Conservation (phyloP, 1,140 invertebrate species). For the Heterodera schachtii region DNA sequence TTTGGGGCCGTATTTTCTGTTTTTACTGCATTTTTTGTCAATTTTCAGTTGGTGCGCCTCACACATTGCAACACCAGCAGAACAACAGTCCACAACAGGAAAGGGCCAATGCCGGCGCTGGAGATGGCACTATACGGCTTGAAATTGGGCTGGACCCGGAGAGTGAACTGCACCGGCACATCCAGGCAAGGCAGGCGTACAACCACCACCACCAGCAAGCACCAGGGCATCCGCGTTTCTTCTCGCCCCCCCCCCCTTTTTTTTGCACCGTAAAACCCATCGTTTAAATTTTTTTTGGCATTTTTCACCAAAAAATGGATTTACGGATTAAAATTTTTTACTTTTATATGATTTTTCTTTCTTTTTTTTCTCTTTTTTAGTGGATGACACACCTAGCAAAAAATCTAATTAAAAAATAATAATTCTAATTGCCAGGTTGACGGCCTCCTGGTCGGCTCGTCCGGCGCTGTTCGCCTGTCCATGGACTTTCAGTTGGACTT, state of each 20-base stretch:
- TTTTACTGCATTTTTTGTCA: too few species aligned
- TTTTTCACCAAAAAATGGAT: too few species aligned
- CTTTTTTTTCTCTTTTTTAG: too few species aligned
- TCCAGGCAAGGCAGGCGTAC: constrained; percentile 18
- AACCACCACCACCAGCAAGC: too few species aligned
- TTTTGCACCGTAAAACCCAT: too few species aligned
- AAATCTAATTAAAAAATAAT: neutral
- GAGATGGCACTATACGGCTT: neutral
- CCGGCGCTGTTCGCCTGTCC: constrained; percentile 29
- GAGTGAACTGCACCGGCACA: constrained; percentile 57
- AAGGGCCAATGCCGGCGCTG: neutral
- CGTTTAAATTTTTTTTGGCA: too few species aligned
- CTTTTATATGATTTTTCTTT: too few species aligned
- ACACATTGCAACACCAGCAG: neutral
- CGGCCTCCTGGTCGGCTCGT: constrained; percentile 30
- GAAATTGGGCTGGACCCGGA: constrained; percentile 48
- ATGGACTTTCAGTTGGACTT: constrained; percentile 50
- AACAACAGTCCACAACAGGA: neutral
- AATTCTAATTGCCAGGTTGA: constrained; percentile 23
- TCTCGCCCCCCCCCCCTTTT: too few species aligned
- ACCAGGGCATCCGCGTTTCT: too few species aligned
- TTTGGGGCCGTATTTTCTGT: too few species aligned
- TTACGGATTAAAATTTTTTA: too few species aligned
- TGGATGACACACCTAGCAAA: neutral
- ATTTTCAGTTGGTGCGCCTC: neutral